These are phyloP conservation scores for Phyllostomus discolor DNA, from an alignment of 2,113 vertebrate species.

Conservation along the genomic window DNA sequence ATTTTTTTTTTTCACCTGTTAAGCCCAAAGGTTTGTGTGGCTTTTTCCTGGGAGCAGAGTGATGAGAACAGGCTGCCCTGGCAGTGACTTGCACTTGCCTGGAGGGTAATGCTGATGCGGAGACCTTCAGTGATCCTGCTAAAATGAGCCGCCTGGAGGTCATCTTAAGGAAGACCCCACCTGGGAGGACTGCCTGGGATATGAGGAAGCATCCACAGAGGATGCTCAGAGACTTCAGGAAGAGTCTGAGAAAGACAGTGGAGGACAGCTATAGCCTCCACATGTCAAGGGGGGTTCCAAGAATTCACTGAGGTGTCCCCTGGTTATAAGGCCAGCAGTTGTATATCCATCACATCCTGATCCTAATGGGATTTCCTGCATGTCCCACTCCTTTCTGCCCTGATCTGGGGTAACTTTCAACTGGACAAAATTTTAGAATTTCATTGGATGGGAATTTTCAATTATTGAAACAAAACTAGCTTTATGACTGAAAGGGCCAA, in stretches of 20 bases:
- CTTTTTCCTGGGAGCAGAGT: background rate
- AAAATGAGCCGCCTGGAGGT: background rate
- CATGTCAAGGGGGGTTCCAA: background rate
- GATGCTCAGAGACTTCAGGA: background rate
- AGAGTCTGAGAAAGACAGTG: background rate
- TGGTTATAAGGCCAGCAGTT: background rate
- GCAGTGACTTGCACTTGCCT: background rate
- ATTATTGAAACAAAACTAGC: background rate
- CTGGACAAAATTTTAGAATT: background rate
- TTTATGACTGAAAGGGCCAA: background rate
- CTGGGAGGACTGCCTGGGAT: background rate
- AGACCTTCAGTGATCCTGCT: background rate
- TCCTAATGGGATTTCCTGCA: background rate
- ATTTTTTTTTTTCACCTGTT: background rate
- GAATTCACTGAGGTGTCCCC: background rate
- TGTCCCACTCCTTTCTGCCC: background rate
- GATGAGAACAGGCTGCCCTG: background rate
- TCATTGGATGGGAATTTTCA: background rate
- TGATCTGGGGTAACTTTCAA: background rate
- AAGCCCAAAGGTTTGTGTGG: background rate
- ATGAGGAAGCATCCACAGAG: background rate
- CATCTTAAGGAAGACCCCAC: background rate
- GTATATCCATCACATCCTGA: no score
- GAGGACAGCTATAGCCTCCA: background rate
- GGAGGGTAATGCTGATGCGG: background rate